Evolutionary conservation across 1,140 invertebrate genomes (phyloP).

Genomic region (Drosophila pruinosa): DNA sequence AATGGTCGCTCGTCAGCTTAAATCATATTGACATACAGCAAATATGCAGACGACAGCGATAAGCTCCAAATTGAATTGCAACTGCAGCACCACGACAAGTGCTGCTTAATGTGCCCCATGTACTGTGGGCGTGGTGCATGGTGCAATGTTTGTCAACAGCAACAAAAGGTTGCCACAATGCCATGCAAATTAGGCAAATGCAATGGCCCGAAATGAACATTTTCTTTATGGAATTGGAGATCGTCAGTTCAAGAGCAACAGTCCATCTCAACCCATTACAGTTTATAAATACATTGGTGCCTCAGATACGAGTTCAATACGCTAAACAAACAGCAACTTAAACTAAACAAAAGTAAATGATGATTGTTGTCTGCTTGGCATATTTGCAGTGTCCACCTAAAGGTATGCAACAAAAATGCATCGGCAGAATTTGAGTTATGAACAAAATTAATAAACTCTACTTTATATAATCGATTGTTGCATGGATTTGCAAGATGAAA

Average conservation of each 20-base stretch:
- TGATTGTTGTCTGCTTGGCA: too few relatives aligned
- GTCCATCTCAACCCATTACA: background rate
- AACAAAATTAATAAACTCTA: too few relatives aligned
- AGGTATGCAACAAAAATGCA: too few relatives aligned
- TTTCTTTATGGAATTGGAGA: too few relatives aligned
- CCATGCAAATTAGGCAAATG: constrained; percentile 16
- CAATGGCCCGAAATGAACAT: too few relatives aligned
- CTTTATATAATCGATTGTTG: too few relatives aligned
- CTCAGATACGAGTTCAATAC: constrained; percentile 5
- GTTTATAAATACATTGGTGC: constrained; percentile 12
- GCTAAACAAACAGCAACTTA: constrained; percentile 22
- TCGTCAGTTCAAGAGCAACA: background rate
- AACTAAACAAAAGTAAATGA: constrained; percentile 1
- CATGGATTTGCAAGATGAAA: too few relatives aligned
- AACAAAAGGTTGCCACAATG: background rate
- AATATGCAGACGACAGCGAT: constrained; percentile 46
- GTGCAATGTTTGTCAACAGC: constrained; percentile 6
- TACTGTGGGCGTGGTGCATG: constrained; percentile 7
- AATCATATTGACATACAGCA: constrained; percentile 70
- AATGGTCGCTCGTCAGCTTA: constrained; percentile 49
- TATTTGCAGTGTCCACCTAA: too few relatives aligned
- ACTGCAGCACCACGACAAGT: constrained; percentile 10
- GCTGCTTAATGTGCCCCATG: constrained; percentile 24
- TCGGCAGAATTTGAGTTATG: too few relatives aligned
- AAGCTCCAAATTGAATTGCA: constrained; percentile 66